Evolutionary conservation across 2,888 invertebrate species (phyloP).

Genomic region (Amaurobius ferox): DNA sequence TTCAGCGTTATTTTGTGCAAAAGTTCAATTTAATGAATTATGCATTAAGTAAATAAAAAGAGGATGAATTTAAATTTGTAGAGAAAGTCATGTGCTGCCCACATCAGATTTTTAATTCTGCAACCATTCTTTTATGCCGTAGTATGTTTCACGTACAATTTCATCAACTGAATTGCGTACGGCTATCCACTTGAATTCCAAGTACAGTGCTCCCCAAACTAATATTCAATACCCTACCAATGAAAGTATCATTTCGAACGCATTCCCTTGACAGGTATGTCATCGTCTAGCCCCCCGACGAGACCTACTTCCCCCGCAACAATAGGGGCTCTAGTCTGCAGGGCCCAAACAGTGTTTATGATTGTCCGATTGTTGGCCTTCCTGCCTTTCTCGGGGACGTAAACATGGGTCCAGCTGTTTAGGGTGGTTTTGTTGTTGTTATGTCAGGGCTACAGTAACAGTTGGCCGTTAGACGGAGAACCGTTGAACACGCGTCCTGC

Average conservation of each 20-base stretch:
- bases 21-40: too few relatives aligned
- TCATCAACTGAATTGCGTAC: too few relatives aligned
- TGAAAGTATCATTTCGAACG: background rate
- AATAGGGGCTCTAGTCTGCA: background rate
- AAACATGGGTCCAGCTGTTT: constrained; percentile 65
- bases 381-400: constrained; percentile 37
- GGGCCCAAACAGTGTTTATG: constrained; percentile 32
- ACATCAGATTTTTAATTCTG: too few relatives aligned
- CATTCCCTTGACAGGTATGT: background rate
- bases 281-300: background rate
- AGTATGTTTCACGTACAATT: too few relatives aligned
- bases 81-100: too few relatives aligned
- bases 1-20: too few relatives aligned
- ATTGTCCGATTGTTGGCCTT: constrained; percentile 40
- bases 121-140: too few relatives aligned
- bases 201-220: too few relatives aligned
- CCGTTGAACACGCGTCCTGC: background rate
- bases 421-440: constrained; percentile 51
- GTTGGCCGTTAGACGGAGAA: constrained; percentile 28
- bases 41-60: too few relatives aligned
- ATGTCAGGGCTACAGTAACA: background rate
- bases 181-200: too few relatives aligned
- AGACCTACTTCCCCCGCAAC: background rate
- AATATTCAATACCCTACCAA: background rate
- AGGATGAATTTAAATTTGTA: too few relatives aligned